Evolutionary conservation across 2,797 vertebrate genomes (phyloP), one percentile per base, ranked within the genome.

Genomic region (Lepus townsendii): DNA sequence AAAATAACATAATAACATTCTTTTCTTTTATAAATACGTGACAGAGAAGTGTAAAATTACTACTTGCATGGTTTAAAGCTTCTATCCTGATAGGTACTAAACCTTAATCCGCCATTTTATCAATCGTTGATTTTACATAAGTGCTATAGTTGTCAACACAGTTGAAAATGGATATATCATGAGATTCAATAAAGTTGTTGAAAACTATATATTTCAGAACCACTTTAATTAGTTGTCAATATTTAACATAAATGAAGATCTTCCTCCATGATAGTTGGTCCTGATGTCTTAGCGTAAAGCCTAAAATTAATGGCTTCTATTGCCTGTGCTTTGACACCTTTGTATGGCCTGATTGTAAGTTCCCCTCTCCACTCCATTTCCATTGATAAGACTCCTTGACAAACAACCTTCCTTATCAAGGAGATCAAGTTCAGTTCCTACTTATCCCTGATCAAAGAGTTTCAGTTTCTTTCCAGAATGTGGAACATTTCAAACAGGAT

Each of bases 311-410:
- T 26, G n/a, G 6, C 7, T 19, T 17, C 1, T 38, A 14, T 22
- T 11, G 7, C 8, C 0, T 35, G 26, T 82, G 19, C 62, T 4
- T 47, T 77, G 19, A 38, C 22, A 26, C 52, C 32, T n/a, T 42
- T 5, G 1, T 17, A 19, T 16, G 16, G 11, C 27, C 52, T 65
- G 16, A 19, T 4, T 32, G 0, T 9, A 10, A 16, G 6, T n/a
- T 47, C 13, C 6, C 1, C 3, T 42, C 35, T n/a, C 20, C 30
- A 47, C 12, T 65, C 20, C 9, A 30, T 47, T 83, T 1, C 26
- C 60, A 8, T 2, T 16, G 5, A 62, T 84, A 38, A 79, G 10
- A 14, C 24, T 20, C 24, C 16, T 11, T 22, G n/a, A 2, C 14
- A 75, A 85, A 65, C 17, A 80, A 5, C 22, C 32, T 7, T 86